Evolutionary conservation across 37 sponge, comb jelly and placozoan genomes (phyloP).

Genomic region (Axinella damicornis): DNA sequence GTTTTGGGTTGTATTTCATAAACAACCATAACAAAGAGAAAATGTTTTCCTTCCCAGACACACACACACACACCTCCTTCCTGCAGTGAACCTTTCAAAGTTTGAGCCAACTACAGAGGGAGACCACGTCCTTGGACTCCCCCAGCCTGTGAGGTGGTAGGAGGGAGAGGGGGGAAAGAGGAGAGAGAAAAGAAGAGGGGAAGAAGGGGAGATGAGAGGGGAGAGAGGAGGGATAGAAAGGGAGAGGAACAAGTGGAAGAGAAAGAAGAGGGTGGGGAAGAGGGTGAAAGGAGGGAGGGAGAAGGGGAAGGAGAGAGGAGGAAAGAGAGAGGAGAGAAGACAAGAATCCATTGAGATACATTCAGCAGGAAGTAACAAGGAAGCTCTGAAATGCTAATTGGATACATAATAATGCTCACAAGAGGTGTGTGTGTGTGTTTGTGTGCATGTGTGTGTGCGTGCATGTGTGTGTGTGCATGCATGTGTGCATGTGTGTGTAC

Average conservation of each 20-base stretch:
- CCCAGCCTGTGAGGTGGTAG: constrained; percentile 6
- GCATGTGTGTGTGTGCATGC: too few relatives aligned
- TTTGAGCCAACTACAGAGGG: constrained; percentile 12
- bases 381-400: too few relatives aligned
- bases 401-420: too few relatives aligned
- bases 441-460: too few relatives aligned
- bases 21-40: not conserved
- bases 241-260: constrained; percentile 9
- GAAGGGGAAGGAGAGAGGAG: constrained; percentile 20
- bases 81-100: constrained; percentile 51
- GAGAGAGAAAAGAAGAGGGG: constrained; percentile 2
- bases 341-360: constrained; percentile 27
- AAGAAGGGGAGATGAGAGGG: constrained; percentile 1
- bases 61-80: constrained; percentile 57
- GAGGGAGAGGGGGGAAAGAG: too few relatives aligned
- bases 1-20: not conserved
- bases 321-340: not conserved
- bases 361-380: too few relatives aligned
- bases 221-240: not conserved
- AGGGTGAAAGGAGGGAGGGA: constrained; percentile 26
- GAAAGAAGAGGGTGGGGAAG: constrained; percentile 13
- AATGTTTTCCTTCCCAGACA: not conserved
- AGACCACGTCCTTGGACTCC: constrained; percentile 46
- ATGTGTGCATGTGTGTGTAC: too few relatives aligned
- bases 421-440: too few relatives aligned